A percentile compares a stretch with the other conserved stretches of the same genome.
These are phyloP conservation scores for Corapipo altera DNA, from an alignment of 2,113 vertebrate species.

Conservation along the genomic window DNA sequence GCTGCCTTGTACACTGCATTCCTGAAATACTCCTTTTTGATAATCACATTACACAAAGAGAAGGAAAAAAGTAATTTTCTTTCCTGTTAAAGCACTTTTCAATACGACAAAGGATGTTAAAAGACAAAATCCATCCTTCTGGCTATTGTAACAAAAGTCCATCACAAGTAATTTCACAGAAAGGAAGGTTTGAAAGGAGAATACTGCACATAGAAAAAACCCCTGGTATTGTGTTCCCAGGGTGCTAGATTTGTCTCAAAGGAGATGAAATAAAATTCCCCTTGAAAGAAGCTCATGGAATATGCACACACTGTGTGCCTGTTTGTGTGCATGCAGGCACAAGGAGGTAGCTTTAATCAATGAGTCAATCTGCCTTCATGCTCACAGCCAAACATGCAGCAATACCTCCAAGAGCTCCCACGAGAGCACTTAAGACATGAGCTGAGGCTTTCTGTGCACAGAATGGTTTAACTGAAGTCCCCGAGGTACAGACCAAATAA, in stretches of 20 bases:
- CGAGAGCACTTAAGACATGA: neutral
- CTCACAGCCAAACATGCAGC: neutral
- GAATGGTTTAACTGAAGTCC: constrained; percentile 33
- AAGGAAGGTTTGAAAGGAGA: neutral
- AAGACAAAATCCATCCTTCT: neutral
- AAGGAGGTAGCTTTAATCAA: constrained; percentile 36
- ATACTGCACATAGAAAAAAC: neutral
- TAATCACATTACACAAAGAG: neutral
- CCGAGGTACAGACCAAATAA: constrained; percentile 30
- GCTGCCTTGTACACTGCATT: neutral
- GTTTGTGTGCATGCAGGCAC: neutral
- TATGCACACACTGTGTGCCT: neutral
- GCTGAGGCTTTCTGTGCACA: neutral
- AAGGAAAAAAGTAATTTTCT: neutral
- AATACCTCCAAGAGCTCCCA: neutral
- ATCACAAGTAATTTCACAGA: neutral
- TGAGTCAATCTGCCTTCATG: neutral
- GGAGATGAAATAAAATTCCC: neutral
- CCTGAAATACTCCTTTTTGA: neutral
- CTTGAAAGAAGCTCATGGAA: neutral
- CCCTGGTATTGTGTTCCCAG: neutral
- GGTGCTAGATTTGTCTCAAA: neutral
- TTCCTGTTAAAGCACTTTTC: neutral
- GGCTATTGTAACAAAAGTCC: neutral
- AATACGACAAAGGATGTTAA: neutral